Evolutionary conservation across 2,888 invertebrate species (phyloP).

Genomic region (Charanyca ferruginea): DNA sequence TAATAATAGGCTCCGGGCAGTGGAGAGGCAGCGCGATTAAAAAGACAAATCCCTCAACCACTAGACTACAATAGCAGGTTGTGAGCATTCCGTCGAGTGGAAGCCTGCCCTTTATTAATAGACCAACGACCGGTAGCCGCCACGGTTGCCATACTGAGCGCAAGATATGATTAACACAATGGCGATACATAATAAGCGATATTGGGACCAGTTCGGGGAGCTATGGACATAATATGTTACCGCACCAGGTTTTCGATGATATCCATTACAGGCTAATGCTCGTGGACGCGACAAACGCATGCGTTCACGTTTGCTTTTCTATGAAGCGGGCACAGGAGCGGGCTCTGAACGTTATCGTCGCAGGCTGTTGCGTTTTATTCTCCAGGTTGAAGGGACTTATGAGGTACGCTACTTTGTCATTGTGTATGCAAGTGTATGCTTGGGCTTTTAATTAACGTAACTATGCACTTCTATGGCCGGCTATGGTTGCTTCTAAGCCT

Average conservation of each 20-base stretch:
- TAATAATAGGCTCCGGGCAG: conserved; percentile 88
- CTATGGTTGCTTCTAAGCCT: conserved; percentile 25
- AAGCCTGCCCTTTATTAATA: conserved; percentile 88
- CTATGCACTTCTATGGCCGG: conserved; percentile 43
- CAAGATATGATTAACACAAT: conserved; percentile 90
- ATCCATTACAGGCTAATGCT: conserved; percentile 81
- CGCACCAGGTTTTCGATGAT: conserved; percentile 83
- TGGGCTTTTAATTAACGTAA: conserved; percentile 53
- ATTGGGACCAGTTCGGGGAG: conserved; percentile 87
- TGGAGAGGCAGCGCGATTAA: conserved; percentile 87
- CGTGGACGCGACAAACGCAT: conserved; percentile 72
- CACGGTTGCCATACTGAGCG: conserved; percentile 84
- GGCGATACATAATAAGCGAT: conserved; percentile 89
- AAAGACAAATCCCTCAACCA: conserved; percentile 90
- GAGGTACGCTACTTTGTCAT: conserved; percentile 40
- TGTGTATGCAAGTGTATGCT: conserved; percentile 52
- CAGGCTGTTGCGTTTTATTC: conserved; percentile 36
- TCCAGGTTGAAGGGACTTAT: conserved; percentile 37
- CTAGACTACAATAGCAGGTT: conserved; percentile 89
- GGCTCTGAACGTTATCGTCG: conserved; percentile 41
- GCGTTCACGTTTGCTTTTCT: conserved; percentile 69
- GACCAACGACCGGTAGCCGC: conserved; percentile 87
- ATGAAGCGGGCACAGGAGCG: conserved; percentile 46
- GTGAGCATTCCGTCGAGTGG: conserved; percentile 82
- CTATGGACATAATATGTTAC: conserved; percentile 84